Evolutionary conservation across 1,140 invertebrate species (phyloP).

Genomic region (Halictus rubicundus): DNA sequence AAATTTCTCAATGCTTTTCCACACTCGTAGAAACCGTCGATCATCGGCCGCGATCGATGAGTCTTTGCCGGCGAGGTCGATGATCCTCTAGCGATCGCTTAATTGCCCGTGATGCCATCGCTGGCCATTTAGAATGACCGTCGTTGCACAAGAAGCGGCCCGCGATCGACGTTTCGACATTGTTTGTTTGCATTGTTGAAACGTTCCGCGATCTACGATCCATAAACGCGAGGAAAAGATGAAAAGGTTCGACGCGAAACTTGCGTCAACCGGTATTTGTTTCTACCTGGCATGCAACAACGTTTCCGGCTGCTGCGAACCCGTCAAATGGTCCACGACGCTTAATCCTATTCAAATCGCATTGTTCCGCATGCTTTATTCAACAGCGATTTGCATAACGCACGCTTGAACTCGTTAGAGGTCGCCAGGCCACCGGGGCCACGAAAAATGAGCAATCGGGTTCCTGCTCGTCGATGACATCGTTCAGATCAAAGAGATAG

Average conservation of each 20-base stretch:
- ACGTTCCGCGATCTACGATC: too few relatives aligned
- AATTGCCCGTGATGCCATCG: not conserved
- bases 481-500: not conserved
- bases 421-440: not conserved
- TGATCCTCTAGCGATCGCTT: not conserved
- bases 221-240: too few relatives aligned
- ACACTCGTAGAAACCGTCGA: not conserved
- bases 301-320: not conserved
- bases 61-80: not conserved
- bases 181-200: too few relatives aligned
- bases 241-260: too few relatives aligned
- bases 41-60: slow-evolving; percentile 6
- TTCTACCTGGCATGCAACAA: not conserved
- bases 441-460: not conserved
- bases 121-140: too few relatives aligned
- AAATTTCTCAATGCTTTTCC: not conserved
- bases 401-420: slow-evolving; percentile 12
- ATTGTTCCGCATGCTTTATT: slow-evolving; percentile 11
- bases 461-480: not conserved
- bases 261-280: too few relatives aligned
- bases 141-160: too few relatives aligned
- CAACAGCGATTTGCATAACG: slow-evolving; percentile 8
- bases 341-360: not conserved
- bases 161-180: too few relatives aligned
- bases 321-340: not conserved